Base-by-base conservation (phyloP, 1,140 invertebrate genomes). In the Micrasema longulum region DNA sequence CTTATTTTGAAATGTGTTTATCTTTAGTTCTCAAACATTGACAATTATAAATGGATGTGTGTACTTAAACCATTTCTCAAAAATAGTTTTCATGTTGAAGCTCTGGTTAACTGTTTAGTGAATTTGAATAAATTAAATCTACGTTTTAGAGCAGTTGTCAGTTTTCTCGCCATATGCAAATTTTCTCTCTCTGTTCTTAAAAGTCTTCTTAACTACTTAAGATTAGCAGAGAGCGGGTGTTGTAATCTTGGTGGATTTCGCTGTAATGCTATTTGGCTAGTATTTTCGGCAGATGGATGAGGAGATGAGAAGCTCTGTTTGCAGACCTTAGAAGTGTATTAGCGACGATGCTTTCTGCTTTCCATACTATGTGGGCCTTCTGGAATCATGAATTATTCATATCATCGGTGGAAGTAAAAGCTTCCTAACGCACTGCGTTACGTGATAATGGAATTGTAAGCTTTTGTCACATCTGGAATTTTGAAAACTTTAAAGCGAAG, bases 351-450 rank as follows among this genome's bases (percentile, higher is more conserved):
- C 65, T 68, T 22, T 68, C 50, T 50, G 52, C 60, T 71, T 66
- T 66, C 55, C 69, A 71, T 71, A 65, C 50, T 55, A 55, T 64
- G 41, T 64, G 43, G 38, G 65, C 48, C 36, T 26, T 52, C 63
- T 64, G 65, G 23, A 64, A 26, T 68, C 53, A 72, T 72, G 71
- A 72, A 72, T 72, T 45, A 72, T 72, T 67, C 52, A 72, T 72
- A 18, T 68, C 71, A 72, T 72, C 71, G 64, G 41, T 53, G 20
- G 36, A 68, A 68, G 50, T 68, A 68, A 68, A 68, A 68, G 50
- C 65, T 18, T 23, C 36, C 31, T 16, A 55, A 55, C 26, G 65
- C 65, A 52, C 36, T 50, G 65, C 26, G 48, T 68, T 50, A 55
- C 50, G 48, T 52, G 48, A 53, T 55, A 55, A 68, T 55, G 65